phyloP scores from a whole-genome alignment of 2,888 invertebrate genomes.

The Meloe dianella region DNA sequence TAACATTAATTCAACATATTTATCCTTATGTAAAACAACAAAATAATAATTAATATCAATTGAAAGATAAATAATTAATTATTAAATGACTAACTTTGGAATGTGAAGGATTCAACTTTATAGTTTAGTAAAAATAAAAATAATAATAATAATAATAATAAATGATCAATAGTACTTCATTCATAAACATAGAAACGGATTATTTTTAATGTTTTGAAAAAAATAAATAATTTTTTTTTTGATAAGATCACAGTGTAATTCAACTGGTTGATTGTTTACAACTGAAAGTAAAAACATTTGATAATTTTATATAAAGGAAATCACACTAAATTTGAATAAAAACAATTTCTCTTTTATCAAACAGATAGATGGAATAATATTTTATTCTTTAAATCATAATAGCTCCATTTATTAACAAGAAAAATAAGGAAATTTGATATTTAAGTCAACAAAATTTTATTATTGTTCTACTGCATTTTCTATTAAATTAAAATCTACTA shows the following conservation, averaged over 20 bases:
- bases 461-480: not conserved
- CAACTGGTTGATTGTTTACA: not conserved
- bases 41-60: not conserved
- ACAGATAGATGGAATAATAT: too few species aligned
- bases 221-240: not conserved
- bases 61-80: not conserved
- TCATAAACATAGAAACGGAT: not conserved
- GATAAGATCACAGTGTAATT: not conserved
- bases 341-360: not conserved
- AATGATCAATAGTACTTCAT: constrained; percentile 1
- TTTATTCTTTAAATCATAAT: too few species aligned
- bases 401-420: too few species aligned
- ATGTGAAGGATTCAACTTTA: not conserved
- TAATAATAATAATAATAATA: too few species aligned
- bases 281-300: constrained; percentile 6
- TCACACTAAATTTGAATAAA: not conserved
- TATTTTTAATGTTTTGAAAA: not conserved
- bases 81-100: not conserved
- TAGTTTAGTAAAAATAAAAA: not conserved
- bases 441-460: not conserved
- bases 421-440: not conserved
- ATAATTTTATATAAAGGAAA: not conserved
- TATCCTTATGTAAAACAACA: not conserved
- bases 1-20: not conserved
- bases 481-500: not conserved